Base-by-base conservation (phyloP, 2,113 vertebrate genomes). In the Pteronura brasiliensis region DNA sequence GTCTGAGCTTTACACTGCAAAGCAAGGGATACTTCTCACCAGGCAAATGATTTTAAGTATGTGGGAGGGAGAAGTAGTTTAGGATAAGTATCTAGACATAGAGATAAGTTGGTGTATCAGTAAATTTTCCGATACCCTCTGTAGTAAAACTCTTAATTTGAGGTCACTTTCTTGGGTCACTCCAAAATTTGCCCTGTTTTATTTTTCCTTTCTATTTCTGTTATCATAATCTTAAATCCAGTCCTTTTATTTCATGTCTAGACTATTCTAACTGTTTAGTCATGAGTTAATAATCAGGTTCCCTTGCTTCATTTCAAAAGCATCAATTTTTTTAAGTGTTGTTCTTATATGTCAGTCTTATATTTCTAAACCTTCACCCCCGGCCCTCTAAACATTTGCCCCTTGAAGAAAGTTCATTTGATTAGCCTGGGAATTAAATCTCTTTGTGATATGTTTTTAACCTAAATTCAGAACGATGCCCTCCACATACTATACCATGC, bases 221-320 rank as follows among this genome's bases (percentile, higher is more conserved):
- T 7, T 95, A 4, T 82, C 29, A 63, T 88, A 90, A 69, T 27
- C 65, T 63, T 88, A 72, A 49, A 71, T 47, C 47, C 15, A 85
- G 57, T 34, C 14, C n/a, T 89, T 69, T 96, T 44, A 72, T 96
- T 93, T 94, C 42, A 85, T 83, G 44, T n/a, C 59, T 93, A 59
- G 27, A 72, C 34, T 74, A 21, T 89, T 96, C 18, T 76, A 81
- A 47, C 47, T 18, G 4, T 82, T 95, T 95, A 89, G 57, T 14
- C 6, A 34, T 88, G 55, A 81, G 52, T 82, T 96, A 77, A 55
- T 90, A 93, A 80, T n/a, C 61, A 79, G 0, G 72, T 12, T 95
- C 42, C 29, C 27, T 92, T 27, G 7, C 25, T 61, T 94, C 36
- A 42, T 83, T 86, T 47, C n/a, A 92, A 92, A 93, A 82, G 52